phyloP scores from a whole-genome alignment of 1,140 invertebrate species.

The Eubasilissa regina region DNA sequence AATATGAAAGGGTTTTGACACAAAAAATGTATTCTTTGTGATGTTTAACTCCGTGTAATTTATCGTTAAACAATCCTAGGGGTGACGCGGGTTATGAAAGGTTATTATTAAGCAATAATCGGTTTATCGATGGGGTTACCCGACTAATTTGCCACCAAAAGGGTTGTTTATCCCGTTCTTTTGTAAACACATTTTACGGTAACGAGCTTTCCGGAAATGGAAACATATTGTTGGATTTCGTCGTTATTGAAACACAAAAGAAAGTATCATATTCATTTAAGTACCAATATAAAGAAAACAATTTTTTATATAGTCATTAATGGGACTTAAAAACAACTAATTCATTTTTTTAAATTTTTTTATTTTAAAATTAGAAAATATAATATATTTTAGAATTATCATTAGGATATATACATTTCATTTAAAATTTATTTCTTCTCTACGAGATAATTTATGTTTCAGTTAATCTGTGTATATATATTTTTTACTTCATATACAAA shows the following conservation, averaged over 20 bases:
- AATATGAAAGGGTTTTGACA: slow-evolving; percentile 50
- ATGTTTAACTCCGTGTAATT: slow-evolving; percentile 48
- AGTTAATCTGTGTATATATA: no score
- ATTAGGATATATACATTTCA: no score
- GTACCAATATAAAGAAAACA: no score
- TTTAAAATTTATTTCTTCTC: no score
- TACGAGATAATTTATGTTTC: no score
- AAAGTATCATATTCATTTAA: neutral
- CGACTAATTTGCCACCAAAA: slow-evolving; percentile 55
- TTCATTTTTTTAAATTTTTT: no score
- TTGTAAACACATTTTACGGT: slow-evolving; percentile 42
- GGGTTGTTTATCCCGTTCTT: slow-evolving; percentile 47
- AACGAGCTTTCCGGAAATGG: slow-evolving; percentile 36
- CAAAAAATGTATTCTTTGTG: slow-evolving; percentile 48
- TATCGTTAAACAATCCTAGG: slow-evolving; percentile 54
- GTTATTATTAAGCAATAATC: slow-evolving; percentile 53
- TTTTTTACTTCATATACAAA: no score
- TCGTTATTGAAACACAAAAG: slow-evolving; percentile 26
- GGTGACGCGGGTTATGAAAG: slow-evolving; percentile 46
- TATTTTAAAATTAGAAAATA: no score
- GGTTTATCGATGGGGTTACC: slow-evolving; percentile 55
- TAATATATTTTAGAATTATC: no score
- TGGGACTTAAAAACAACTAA: no score
- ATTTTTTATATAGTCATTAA: no score
- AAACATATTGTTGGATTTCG: slow-evolving; percentile 12